Evolutionary conservation across 2,113 vertebrate species (phyloP), one percentile per base, ranked within the genome.

Genomic region (Madoqua kirkii): DNA sequence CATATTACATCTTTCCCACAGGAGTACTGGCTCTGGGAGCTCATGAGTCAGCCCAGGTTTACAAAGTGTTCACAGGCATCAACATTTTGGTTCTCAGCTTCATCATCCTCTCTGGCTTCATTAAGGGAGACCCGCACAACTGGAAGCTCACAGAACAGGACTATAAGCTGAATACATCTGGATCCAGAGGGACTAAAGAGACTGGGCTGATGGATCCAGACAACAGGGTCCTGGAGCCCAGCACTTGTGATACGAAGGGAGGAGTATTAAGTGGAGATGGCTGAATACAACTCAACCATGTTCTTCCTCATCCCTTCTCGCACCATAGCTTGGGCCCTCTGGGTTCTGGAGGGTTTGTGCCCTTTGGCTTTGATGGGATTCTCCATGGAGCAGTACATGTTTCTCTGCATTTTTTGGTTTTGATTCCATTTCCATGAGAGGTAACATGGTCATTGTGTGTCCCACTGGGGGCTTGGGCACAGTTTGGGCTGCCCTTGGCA

Each of bases 361-460:
- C 99, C 1, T 99, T 99, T 87, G 99, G 99, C 15, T 97, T 99
- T 52, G 95, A 98, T 0, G 99, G 99, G 2, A 98, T 99, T 94
- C 98, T 99, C 31, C 99, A 98, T 0, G 99, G 99, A 0, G 99
- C 99, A 5, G 6, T 99, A 29, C 57, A 12, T 59, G 99, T 96
- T 99, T 99, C 98, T 99, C 99, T 0, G 99, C 99, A 40, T 99
- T 99, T 0, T 29, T 6, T 2, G 99, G 99, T 12, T 99, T 99
- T 25, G 99, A 99, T 98, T 99, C 99, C 98, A 99, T 99, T 1
- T 99, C 99, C 87, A 99, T 99, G 7, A 99, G 99, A 98, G 99
- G 99, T 99, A 97, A 97, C 23, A 0, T 0, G 12, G 43, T 17
- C 6, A 7, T 25, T 59, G 7, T 12, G 7, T 14, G 25, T 3